Evolutionary conservation across 1,140 invertebrate species (phyloP).

Genomic region (Dendrolimus kikuchii): DNA sequence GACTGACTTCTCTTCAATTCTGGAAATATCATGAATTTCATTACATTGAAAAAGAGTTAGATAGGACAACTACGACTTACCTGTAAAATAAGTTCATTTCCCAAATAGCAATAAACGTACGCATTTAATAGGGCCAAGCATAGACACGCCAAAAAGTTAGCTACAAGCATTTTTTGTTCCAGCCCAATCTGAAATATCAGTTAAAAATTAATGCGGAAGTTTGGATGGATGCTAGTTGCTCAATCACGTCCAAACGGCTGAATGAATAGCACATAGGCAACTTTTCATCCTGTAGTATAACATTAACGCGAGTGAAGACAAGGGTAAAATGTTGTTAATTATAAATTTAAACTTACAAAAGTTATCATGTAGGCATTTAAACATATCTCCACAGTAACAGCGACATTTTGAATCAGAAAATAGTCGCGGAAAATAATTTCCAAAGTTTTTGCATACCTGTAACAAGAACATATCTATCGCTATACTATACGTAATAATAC

Average conservation of each 20-base stretch:
- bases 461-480: slow-evolving; percentile 8
- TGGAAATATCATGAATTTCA: too few relatives aligned
- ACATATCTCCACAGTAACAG: slow-evolving; percentile 52
- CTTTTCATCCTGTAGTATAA: too few relatives aligned
- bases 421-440: slow-evolving; percentile 47
- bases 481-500: not conserved
- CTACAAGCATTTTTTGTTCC: slow-evolving; percentile 38
- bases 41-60: too few relatives aligned
- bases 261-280: too few relatives aligned
- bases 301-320: not conserved
- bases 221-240: too few relatives aligned
- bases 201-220: too few relatives aligned
- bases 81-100: slow-evolving; percentile 47
- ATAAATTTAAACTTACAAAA: slow-evolving; percentile 30
- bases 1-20: too few relatives aligned
- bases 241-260: too few relatives aligned
- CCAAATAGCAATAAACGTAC: slow-evolving; percentile 53
- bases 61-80: slow-evolving; percentile 32
- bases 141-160: slow-evolving; percentile 42
- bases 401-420: slow-evolving; percentile 55
- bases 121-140: slow-evolving; percentile 42
- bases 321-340: not conserved
- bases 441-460: slow-evolving; percentile 42
- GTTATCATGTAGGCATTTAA: slow-evolving; percentile 51
- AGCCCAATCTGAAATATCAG: slow-evolving; percentile 29